A percentile compares a stretch with the other conserved stretches of the same genome.
These are phyloP conservation scores for Sebastiscus tertius DNA, from an alignment of 2,797 vertebrate species.

Conservation along the genomic window DNA sequence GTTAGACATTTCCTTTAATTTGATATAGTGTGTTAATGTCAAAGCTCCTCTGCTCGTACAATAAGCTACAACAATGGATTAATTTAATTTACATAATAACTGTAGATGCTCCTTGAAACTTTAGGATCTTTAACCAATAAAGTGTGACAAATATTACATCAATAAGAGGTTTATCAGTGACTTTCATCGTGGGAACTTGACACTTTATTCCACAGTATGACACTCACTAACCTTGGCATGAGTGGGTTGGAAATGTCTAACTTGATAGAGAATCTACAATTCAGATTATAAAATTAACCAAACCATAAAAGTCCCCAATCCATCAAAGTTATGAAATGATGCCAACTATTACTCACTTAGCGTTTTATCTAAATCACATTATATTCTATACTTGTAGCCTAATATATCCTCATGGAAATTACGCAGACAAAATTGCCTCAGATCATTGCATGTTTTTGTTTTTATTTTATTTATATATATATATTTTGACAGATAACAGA, in stretches of 20 bases:
- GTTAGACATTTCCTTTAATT: background rate
- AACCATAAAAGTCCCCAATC: background rate
- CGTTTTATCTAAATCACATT: background rate
- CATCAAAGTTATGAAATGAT: background rate
- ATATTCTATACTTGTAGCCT: background rate
- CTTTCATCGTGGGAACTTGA: background rate
- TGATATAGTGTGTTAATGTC: background rate
- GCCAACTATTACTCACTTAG: background rate
- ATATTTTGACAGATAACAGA: background rate
- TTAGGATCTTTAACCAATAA: background rate
- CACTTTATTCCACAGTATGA: background rate
- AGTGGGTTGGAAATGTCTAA: background rate
- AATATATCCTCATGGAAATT: background rate
- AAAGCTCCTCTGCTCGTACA: background rate
- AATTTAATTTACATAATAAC: background rate
- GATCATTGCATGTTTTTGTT: background rate
- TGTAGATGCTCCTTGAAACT: background rate
- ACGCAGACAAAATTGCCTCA: background rate
- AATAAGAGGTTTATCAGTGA: background rate
- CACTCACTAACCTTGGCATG: background rate
- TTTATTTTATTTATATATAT: background rate
- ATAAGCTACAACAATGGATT: background rate
- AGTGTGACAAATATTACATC: background rate
- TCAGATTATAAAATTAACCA: background rate
- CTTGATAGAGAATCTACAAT: slow-evolving; percentile 2